Conservation (phyloP, 2,888 invertebrate genomes). For the Linnaemya tessellans region DNA sequence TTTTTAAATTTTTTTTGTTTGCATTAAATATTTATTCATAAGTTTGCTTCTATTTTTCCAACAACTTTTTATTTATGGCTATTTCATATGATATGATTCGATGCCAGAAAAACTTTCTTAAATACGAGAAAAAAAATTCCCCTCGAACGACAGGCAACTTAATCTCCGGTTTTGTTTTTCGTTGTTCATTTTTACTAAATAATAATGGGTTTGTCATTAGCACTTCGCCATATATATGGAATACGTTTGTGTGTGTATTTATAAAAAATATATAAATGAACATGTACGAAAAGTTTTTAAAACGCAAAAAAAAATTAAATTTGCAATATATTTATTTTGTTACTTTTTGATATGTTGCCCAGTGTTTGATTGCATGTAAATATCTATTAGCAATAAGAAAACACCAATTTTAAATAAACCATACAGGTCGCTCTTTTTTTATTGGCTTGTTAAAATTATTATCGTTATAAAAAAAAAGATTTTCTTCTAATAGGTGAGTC, state of each 20-base stretch:
- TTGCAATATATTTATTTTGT: background rate
- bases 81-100: background rate
- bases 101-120: conserved; percentile 12
- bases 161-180: conserved; percentile 74
- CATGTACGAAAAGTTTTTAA: background rate
- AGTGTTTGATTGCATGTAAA: conserved; percentile 38
- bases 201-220: conserved; percentile 72
- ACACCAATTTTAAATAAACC: background rate
- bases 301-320: conserved; percentile 4
- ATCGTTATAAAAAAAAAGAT: too few relatives aligned
- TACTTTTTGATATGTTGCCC: conserved; percentile 53
- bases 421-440: conserved; percentile 38
- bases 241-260: background rate
- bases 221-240: conserved; percentile 55
- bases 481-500: too few relatives aligned
- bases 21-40: background rate
- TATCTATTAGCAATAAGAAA: conserved; percentile 22
- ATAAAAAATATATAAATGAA: conserved; percentile 17
- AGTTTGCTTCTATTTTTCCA: background rate
- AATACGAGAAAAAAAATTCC: conserved; percentile 24
- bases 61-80: background rate
- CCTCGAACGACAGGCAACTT: conserved; percentile 70
- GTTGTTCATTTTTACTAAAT: conserved; percentile 51
- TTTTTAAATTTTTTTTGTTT: too few relatives aligned
- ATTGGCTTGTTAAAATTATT: too few relatives aligned